A percentile compares a stretch with the other conserved stretches of the same genome.
Conservation (phyloP, 64 coral and sea anemone species). For the Orbicella faveolata region DNA sequence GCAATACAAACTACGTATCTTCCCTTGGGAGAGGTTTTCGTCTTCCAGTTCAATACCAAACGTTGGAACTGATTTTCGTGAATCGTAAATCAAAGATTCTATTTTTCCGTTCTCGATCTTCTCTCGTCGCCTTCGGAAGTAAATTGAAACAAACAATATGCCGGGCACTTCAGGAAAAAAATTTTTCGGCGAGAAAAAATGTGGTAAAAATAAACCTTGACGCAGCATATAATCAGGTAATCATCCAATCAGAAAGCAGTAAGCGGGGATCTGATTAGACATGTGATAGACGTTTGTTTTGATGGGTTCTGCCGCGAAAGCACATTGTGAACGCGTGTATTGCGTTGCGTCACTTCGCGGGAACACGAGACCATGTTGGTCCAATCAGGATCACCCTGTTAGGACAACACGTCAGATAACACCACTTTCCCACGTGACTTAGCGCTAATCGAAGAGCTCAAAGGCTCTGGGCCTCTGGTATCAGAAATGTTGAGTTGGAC, state of each 20-base stretch:
- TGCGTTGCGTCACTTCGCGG: conserved; percentile 10
- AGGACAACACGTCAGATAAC: not conserved
- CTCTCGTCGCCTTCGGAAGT: not conserved
- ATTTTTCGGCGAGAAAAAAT: conserved; percentile 9
- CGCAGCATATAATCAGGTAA: not conserved
- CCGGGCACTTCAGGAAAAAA: not conserved
- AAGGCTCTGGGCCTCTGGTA: not conserved
- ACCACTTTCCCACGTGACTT: not conserved
- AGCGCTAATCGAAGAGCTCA: too few relatives aligned
- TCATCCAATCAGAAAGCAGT: conserved; percentile 22
- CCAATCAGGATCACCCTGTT: not conserved
- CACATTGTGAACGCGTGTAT: not conserved
- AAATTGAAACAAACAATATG: conserved; percentile 39
- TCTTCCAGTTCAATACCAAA: not conserved
- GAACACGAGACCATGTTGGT: not conserved
- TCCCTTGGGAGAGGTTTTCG: not conserved
- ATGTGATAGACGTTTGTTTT: conserved; percentile 6
- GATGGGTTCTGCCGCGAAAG: not conserved
- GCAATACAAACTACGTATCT: conserved; percentile 10
- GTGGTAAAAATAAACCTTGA: conserved; percentile 38
- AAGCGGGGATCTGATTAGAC: conserved; percentile 33
- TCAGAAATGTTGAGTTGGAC: not conserved
- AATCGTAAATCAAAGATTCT: conserved; percentile 15
- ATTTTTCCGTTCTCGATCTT: not conserved
- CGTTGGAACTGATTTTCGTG: not conserved